A percentile compares a stretch with the other conserved stretches of the same genome.
Conservation (phyloP, 2,888 invertebrate species). For the Drosophila kambysellisi region DNA sequence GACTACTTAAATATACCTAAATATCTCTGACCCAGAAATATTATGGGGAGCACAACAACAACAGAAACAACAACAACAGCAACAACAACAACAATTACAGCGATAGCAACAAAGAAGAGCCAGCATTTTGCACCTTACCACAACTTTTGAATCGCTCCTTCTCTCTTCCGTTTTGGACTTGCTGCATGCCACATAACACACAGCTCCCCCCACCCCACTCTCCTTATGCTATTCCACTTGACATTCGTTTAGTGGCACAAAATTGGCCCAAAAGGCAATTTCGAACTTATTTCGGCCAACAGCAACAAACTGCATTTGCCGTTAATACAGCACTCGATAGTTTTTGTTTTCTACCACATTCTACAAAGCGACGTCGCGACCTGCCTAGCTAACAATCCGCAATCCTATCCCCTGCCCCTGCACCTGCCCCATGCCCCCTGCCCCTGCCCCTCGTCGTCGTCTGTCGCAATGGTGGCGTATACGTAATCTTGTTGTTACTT, state of each 20-base stretch:
- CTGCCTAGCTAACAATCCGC: slow-evolving; percentile 17
- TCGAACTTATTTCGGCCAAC: slow-evolving; percentile 43
- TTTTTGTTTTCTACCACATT: slow-evolving; percentile 55
- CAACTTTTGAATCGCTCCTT: slow-evolving; percentile 13
- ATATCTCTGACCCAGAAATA: slow-evolving; percentile 60
- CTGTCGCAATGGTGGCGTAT: slow-evolving; percentile 68
- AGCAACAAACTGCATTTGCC: slow-evolving; percentile 26
- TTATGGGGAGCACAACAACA: not conserved
- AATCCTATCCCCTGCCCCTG: not conserved
- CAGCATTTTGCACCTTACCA: slow-evolving; percentile 66
- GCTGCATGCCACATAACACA: not conserved
- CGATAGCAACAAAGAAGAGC: slow-evolving; percentile 56
- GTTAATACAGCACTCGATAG: slow-evolving; percentile 33
- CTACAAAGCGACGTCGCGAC: slow-evolving; percentile 46
- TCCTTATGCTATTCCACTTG: slow-evolving; percentile 49
- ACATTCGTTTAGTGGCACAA: slow-evolving; percentile 54
- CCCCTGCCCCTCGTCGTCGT: slow-evolving; percentile 18
- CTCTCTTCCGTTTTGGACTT: slow-evolving; percentile 4
- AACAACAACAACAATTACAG: slow-evolving; percentile 35
- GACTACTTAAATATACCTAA: slow-evolving; percentile 28
- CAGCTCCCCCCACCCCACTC: not conserved
- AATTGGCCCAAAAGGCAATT: slow-evolving; percentile 33
- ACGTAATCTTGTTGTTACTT: slow-evolving; percentile 69
- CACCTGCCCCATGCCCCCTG: not conserved
- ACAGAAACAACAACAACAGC: not conserved